Conservation (phyloP, 37 sponge, comb jelly and placozoan species). For the Ephydatia muelleri region DNA sequence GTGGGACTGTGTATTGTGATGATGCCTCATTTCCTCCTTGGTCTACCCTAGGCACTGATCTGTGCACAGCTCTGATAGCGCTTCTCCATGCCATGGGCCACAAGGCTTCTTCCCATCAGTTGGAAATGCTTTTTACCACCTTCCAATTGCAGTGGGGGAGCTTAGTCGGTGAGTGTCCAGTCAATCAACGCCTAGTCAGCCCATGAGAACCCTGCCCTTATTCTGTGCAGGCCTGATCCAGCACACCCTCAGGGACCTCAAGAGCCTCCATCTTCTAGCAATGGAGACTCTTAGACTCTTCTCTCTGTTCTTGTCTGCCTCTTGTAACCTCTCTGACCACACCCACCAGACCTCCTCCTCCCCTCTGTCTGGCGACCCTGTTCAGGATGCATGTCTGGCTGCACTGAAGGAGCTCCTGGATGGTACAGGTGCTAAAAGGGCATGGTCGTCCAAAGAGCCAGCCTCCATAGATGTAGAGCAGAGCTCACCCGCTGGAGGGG, state of each 20-base stretch:
- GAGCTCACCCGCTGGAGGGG: background rate
- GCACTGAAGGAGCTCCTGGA: background rate
- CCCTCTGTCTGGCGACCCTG: conserved; percentile 10
- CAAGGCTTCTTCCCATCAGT: background rate
- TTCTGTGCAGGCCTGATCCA: background rate
- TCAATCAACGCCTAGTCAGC: background rate
- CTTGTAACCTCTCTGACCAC: background rate
- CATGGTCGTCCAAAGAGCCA: background rate
- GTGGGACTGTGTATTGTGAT: too few relatives aligned
- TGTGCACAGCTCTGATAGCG: conserved; percentile 6
- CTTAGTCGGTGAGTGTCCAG: conserved; percentile 27
- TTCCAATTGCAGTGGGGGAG: conserved; percentile 46
- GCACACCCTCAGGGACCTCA: conserved; percentile 5
- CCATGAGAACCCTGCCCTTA: background rate
- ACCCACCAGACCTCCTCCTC: background rate
- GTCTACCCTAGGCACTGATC: background rate
- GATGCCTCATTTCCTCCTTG: too few relatives aligned
- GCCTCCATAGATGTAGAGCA: too few relatives aligned
- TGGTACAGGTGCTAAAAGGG: background rate
- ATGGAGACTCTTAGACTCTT: background rate
- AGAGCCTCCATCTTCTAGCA: background rate
- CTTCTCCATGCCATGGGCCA: conserved; percentile 1
- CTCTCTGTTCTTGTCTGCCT: background rate
- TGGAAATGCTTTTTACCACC: conserved; percentile 22
- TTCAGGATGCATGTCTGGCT: background rate